Percentiles rank a stretch among this genome's conserved stretches.
phyloP scores from a whole-genome alignment of 2,797 vertebrate species.

The Bryconaethiops microstoma region DNA sequence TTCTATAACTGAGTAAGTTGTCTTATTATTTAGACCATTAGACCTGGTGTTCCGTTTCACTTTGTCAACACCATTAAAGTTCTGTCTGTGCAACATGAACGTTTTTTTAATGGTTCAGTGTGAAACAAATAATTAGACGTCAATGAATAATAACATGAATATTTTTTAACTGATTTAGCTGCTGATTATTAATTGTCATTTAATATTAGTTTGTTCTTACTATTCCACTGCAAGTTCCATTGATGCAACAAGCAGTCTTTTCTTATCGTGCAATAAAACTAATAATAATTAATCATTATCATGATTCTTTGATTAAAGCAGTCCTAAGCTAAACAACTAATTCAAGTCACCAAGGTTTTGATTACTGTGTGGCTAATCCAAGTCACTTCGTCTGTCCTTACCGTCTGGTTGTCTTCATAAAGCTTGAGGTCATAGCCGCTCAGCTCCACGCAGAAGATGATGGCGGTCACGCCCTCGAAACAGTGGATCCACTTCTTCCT shows the following conservation, averaged over 20 bases:
- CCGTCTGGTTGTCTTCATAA: slow-evolving; percentile 99
- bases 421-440: slow-evolving; percentile 98
- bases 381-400: slow-evolving; percentile 71
- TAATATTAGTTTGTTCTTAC: too few relatives aligned
- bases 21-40: background rate
- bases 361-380: background rate
- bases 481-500: slow-evolving; percentile 99
- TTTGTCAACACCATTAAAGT: background rate
- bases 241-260: too few relatives aligned
- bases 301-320: too few relatives aligned
- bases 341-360: too few relatives aligned
- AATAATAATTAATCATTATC: too few relatives aligned
- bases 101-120: background rate
- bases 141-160: too few relatives aligned
- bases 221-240: too few relatives aligned
- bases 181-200: too few relatives aligned
- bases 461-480: slow-evolving; percentile 98
- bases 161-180: too few relatives aligned
- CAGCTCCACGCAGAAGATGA: slow-evolving; percentile 99
- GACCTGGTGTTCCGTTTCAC: background rate
- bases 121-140: too few relatives aligned
- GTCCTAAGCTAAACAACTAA: too few relatives aligned
- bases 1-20: background rate
- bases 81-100: background rate
- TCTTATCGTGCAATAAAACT: too few relatives aligned